Percentiles rank a stretch among this genome's conserved stretches.
Conservation (phyloP, 64 coral and sea anemone genomes). For the Stylophora pistillata region DNA sequence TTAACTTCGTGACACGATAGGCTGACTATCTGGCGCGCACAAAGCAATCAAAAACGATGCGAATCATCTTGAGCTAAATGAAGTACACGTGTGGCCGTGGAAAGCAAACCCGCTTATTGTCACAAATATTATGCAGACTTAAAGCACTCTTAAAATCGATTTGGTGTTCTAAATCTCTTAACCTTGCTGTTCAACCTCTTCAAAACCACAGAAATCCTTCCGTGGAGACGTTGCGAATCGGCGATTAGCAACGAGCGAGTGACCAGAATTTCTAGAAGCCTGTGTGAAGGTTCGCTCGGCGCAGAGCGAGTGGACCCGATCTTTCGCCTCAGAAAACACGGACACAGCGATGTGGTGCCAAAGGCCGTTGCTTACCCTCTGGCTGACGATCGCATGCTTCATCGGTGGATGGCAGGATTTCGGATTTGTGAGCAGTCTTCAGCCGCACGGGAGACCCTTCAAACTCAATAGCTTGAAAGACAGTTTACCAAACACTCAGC, state of each 20-base stretch:
- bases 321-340: background rate
- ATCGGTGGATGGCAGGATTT: constrained; percentile 59
- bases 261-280: background rate
- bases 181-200: constrained; percentile 75
- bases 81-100: constrained; percentile 51
- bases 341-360: background rate
- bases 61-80: constrained; percentile 57
- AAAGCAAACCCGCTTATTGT: constrained; percentile 40
- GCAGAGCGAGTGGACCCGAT: background rate
- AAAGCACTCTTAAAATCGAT: constrained; percentile 28
- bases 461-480: constrained; percentile 88
- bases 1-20: constrained; percentile 45
- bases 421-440: constrained; percentile 51
- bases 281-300: background rate
- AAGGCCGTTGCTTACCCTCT: constrained; percentile 1
- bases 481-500: constrained; percentile 62
- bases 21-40: background rate
- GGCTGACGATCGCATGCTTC: constrained; percentile 54
- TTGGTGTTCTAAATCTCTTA: constrained; percentile 61
- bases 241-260: constrained; percentile 19
- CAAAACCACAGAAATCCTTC: constrained; percentile 59
- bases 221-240: constrained; percentile 58
- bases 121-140: constrained; percentile 49
- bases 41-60: background rate
- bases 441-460: constrained; percentile 67